Evolutionary conservation across 2,888 invertebrate genomes (phyloP), one percentile per base, ranked within the genome.

Genomic region (Drosophila dives): DNA sequence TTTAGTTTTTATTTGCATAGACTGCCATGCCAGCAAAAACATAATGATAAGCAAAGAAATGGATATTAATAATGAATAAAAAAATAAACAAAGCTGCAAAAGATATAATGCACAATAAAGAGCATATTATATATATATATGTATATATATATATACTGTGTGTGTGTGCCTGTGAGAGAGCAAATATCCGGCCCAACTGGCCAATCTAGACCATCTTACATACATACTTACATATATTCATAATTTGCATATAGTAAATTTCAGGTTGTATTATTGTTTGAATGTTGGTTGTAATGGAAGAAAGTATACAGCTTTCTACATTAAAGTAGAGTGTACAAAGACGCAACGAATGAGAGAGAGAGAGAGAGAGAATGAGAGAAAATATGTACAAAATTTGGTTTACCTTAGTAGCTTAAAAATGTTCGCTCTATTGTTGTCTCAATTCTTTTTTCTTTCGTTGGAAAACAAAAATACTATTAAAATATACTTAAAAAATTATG

Each of bases 21-120:
- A 70, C 51, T 51, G 40, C 33, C 67, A 50, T 51, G 34, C 53
- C 32, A 70, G 38, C 29, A 45, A 65, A 58, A 34, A 50, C 26
- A 54, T 63, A 50, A 45, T 69, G 75, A 77, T 77, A 80, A 77
- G 66, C 65, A 58, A 61, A 63, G 65, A 65, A 75, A 45, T 40
- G 70, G 23, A 60, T 36, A 50, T 34, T 63, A 60, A 72, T 72
- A 71, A 71, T 71, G 48, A 51, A 63, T 58, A 49, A 29, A 38
- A 59, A 42, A 69, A 23, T 33, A 59, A 58, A 60, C 34, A 49
- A 59, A 59, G 48, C 40, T 48, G 38, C 11, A 40, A 69, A 60
- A 69, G 45, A 49, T 70, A 60, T 70, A 60, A 49, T 60, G 48
- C 7, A 33, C 26, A 53, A 34, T 45, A 54, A 32, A 33, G 45